Conservation (phyloP, 2,888 invertebrate genomes). For the Eulithis prunata region DNA sequence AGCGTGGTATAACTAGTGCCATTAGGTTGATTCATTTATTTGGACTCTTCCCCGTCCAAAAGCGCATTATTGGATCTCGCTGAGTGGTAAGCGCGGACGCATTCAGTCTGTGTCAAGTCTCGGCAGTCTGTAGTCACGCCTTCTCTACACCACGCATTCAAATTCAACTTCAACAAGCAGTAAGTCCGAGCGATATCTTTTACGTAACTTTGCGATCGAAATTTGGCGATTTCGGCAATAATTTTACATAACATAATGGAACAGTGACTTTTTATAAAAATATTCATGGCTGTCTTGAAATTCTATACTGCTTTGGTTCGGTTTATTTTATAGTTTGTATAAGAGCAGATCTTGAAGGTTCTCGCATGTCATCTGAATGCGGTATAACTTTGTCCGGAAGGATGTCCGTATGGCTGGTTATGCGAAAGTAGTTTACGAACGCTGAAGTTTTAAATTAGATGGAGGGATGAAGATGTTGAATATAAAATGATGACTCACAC, state of each 20-base stretch:
- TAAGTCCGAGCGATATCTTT: constrained; percentile 12
- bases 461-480: too few relatives aligned
- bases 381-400: too few relatives aligned
- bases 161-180: constrained; percentile 3
- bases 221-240: background rate
- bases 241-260: background rate
- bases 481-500: too few relatives aligned
- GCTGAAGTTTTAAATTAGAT: too few relatives aligned
- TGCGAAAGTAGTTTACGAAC: too few relatives aligned
- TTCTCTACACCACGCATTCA: background rate
- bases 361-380: too few relatives aligned
- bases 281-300: background rate
- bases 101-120: constrained; percentile 14
- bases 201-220: constrained; percentile 11
- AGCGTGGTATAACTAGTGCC: too few relatives aligned
- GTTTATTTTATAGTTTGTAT: background rate
- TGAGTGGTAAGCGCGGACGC: constrained; percentile 6
- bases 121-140: constrained; percentile 9
- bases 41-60: too few relatives aligned
- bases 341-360: background rate
- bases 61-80: constrained; percentile 3
- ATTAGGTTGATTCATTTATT: too few relatives aligned
- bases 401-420: too few relatives aligned
- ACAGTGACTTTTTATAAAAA: background rate
- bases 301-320: background rate